phyloP scores from a whole-genome alignment of 2,888 invertebrate species.

The Epistrophella euchroma region DNA sequence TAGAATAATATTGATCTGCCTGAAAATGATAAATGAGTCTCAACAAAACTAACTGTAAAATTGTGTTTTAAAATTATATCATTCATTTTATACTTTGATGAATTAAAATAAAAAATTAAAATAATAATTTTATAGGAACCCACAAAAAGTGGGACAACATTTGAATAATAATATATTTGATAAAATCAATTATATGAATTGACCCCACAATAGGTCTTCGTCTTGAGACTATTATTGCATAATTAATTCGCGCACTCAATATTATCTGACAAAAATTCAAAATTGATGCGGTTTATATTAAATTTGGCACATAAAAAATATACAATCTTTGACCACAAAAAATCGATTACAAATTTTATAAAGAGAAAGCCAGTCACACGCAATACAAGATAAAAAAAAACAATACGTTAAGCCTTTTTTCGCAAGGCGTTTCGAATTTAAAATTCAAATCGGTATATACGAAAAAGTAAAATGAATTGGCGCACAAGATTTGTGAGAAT shows the following conservation, averaged over 20 bases:
- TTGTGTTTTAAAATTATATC: background rate
- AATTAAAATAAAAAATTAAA: background rate
- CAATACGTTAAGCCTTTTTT: background rate
- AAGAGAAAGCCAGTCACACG: slow-evolving; percentile 54
- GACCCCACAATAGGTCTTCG: background rate
- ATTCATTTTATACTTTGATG: background rate
- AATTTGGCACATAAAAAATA: slow-evolving; percentile 44
- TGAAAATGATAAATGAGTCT: slow-evolving; percentile 17
- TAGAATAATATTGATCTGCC: slow-evolving; percentile 1
- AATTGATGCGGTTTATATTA: slow-evolving; percentile 24
- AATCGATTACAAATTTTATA: slow-evolving; percentile 29
- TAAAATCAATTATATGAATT: slow-evolving; percentile 45
- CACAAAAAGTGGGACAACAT: slow-evolving; percentile 57
- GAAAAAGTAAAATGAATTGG: slow-evolving; percentile 29
- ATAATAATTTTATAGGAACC: background rate
- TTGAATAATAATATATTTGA: slow-evolving; percentile 43
- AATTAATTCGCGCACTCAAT: slow-evolving; percentile 4
- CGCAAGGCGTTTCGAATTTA: slow-evolving; percentile 34
- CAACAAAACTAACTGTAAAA: slow-evolving; percentile 23
- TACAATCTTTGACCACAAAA: slow-evolving; percentile 46
- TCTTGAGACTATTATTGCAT: background rate
- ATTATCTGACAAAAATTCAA: background rate
- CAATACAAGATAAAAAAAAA: slow-evolving; percentile 1
- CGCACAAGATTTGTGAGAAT: slow-evolving; percentile 45
- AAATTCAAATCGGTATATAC: slow-evolving; percentile 21